A percentile compares a stretch with the other conserved stretches of the same genome.
Evolutionary conservation across 2,888 invertebrate species (phyloP).

Genomic region (Barypeithes pellucidus): DNA sequence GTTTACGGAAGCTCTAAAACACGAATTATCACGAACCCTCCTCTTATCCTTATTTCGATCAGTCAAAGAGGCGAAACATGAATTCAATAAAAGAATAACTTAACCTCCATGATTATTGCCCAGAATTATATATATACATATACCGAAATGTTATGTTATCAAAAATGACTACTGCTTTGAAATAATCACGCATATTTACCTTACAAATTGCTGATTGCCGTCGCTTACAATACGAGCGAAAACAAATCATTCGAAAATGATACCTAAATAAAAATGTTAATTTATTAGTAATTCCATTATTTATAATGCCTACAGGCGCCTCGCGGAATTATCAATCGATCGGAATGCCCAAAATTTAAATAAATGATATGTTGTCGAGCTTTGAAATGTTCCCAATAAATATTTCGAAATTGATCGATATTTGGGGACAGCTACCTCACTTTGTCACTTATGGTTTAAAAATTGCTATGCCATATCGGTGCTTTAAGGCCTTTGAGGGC

Average conservation of each 20-base stretch:
- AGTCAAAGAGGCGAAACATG: no score
- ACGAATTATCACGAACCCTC: no score
- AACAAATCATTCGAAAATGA: constrained; percentile 15
- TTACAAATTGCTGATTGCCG: constrained; percentile 5
- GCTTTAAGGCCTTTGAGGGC: no score
- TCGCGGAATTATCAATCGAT: constrained; percentile 9
- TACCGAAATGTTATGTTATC: constrained; percentile 4
- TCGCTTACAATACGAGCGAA: constrained; percentile 14
- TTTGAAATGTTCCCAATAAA: not conserved
- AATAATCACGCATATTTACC: constrained; percentile 18
- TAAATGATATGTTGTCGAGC: constrained; percentile 11
- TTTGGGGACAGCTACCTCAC: not conserved
- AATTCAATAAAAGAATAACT: not conserved
- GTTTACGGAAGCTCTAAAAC: no score
- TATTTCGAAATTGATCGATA: not conserved
- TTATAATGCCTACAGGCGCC: constrained; percentile 2
- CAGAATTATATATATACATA: not conserved
- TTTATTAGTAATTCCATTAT: constrained; percentile 20
- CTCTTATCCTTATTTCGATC: no score
- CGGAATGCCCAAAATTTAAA: constrained; percentile 13
- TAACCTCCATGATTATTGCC: not conserved
- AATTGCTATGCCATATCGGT: no score
- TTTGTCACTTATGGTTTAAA: no score
- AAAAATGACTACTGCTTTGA: not conserved
- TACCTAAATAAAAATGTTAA: constrained; percentile 28